A percentile compares a stretch with the other conserved stretches of the same genome.
Conservation (phyloP, 2,113 vertebrate species). For the Piaya cayana region DNA sequence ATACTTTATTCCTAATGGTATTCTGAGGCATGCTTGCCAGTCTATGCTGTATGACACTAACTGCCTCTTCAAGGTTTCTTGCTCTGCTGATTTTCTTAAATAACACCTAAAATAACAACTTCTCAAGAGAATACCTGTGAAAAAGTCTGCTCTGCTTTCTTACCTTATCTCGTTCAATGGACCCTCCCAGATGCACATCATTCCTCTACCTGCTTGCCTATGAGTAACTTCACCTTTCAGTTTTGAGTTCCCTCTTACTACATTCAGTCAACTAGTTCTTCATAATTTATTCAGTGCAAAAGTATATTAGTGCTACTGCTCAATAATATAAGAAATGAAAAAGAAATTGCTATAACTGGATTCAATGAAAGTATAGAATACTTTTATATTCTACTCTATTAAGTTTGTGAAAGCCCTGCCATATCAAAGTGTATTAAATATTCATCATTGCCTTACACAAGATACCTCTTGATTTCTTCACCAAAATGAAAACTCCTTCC, state of each 20-base stretch:
- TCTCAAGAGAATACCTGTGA: not conserved
- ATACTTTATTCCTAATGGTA: not conserved
- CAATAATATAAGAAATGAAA: not conserved
- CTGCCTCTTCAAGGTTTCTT: not conserved
- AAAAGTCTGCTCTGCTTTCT: not conserved
- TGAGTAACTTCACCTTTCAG: not conserved
- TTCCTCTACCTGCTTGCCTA: not conserved
- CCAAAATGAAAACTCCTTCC: constrained; percentile 29
- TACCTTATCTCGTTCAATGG: not conserved
- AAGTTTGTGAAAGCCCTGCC: not conserved
- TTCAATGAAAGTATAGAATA: not conserved
- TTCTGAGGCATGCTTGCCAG: not conserved
- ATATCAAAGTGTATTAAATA: constrained; percentile 10
- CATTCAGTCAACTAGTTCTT: not conserved
- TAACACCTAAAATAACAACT: not conserved
- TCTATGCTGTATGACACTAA: too few species aligned
- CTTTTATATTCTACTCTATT: not conserved
- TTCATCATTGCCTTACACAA: not conserved
- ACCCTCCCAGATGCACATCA: accelerated
- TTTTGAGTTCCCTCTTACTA: not conserved
- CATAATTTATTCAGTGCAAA: not conserved
- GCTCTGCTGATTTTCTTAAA: not conserved
- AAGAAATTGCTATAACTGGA: not conserved
- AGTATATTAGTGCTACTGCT: not conserved
- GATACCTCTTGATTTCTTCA: not conserved